A percentile compares a stretch with the other conserved stretches of the same genome.
These are phyloP conservation scores for mouse (Mus musculus) DNA, from an alignment of 2,113 vertebrate species.

Conservation along the genomic window DNA sequence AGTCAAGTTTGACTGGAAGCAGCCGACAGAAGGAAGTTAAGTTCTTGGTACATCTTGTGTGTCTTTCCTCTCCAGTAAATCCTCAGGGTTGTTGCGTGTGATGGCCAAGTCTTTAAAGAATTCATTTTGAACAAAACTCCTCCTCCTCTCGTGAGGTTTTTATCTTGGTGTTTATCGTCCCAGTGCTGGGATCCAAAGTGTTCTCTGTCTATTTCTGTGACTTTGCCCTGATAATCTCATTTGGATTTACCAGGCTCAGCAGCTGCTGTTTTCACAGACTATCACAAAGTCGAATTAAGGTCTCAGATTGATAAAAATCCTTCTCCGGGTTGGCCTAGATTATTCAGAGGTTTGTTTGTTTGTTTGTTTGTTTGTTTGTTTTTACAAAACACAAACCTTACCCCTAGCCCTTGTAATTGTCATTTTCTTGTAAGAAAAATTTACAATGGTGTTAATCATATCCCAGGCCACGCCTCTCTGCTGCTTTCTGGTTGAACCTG, in stretches of 20 bases:
- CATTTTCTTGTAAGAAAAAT: conserved; percentile 54
- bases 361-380: conserved; percentile 1
- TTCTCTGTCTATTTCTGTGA: conserved; percentile 62
- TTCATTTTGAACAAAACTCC: neutral
- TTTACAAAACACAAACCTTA: conserved; percentile 62
- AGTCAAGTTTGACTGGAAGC: neutral
- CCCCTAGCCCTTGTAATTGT: neutral
- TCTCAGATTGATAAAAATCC: conserved; percentile 58
- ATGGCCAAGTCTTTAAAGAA: conserved; percentile 10
- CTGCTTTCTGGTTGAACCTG: neutral
- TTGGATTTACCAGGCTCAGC: conserved; percentile 72
- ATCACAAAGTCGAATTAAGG: conserved; percentile 64
- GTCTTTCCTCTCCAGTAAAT: conserved; percentile 24
- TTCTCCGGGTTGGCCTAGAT: conserved; percentile 33
- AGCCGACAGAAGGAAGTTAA: neutral
- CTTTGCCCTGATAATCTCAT: conserved; percentile 75
- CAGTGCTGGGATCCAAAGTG: conserved; percentile 63
- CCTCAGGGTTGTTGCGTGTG: neutral
- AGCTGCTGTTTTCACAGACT: conserved; percentile 66
- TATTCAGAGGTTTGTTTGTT: conserved; percentile 22
- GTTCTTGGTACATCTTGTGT: conserved; percentile 9
- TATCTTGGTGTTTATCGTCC: conserved; percentile 50
- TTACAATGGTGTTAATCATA: neutral
- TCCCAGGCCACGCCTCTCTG: neutral
- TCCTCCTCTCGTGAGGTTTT: conserved; percentile 60